Conservation (phyloP, 2,888 invertebrate species). For the Ophion ventricosus region DNA sequence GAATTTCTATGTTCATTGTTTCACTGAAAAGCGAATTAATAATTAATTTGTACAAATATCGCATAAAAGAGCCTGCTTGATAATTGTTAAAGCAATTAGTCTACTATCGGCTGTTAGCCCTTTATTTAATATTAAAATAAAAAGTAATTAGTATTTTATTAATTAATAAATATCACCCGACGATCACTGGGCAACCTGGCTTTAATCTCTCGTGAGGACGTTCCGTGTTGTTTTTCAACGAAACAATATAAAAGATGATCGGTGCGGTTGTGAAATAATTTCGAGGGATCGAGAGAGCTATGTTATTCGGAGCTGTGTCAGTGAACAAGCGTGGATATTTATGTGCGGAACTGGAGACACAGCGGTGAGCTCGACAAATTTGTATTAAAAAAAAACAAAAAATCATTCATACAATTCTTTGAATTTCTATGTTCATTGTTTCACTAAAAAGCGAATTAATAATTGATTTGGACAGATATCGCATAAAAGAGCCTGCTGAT, state of each 20-base stretch:
- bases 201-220: slow-evolving; percentile 15
- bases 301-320: slow-evolving; percentile 21
- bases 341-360: slow-evolving; percentile 46
- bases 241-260: slow-evolving; percentile 20
- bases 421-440: neutral
- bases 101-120: no score
- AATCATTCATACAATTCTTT: no score
- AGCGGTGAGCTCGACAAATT: slow-evolving; percentile 34
- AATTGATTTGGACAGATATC: no score
- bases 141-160: no score
- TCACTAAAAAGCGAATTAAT: no score
- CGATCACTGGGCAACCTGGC: neutral
- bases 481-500: no score
- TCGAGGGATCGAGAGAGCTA: slow-evolving; percentile 13
- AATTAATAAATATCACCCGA: slow-evolving; percentile 9
- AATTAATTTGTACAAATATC: no score
- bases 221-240: neutral
- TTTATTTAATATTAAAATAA: no score
- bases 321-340: slow-evolving; percentile 51
- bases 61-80: no score
- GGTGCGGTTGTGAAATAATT: slow-evolving; percentile 9
- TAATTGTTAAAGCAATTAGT: no score
- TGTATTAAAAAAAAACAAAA: no score
- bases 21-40: no score
- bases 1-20: neutral